Base-by-base conservation (phyloP, 2,888 invertebrate genomes). In the Drosophila lacicola region DNA sequence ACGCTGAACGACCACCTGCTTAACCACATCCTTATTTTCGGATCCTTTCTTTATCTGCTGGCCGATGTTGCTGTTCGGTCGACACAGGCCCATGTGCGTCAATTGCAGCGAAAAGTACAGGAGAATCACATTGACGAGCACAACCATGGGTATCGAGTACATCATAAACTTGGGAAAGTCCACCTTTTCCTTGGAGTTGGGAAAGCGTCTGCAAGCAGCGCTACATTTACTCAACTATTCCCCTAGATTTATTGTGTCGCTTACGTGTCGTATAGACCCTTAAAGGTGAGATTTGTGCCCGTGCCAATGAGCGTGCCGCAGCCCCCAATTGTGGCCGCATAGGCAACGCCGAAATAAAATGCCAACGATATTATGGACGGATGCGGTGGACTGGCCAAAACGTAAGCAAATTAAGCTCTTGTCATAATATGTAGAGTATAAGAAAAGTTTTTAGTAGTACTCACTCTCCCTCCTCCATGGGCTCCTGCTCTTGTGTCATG, bases 231-330 rank as follows among this genome's bases (percentile, higher is more conserved):
- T 29, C 9, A 9, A 29, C 17, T 41, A 29, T 53, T 13, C 2
- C 29, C 29, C 29, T 2, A 8, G 0, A 29, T 29, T 13, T n/a
- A 6, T 13, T 3, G 3, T 5, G 11, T 6, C 37, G 33, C 76
- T 55, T 71, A 91, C 96, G 93, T 93, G 82, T 96, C 95, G 76
- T 94, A 95, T 39, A 96, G 94, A 25, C 96, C 96, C 90, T 96
- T 96, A 89, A 96, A 95, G 0, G 96, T 96, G 19, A 97, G 94
- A 93, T 97, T 97, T 13, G 97, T 96, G 3, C 95, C 95, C 0
- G 95, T 95, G 4, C 96, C 96, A n/a, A 96, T 96, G 11, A 96
- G 92, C 0, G 96, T 96, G 0, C 96, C 96, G 78, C 95, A 95
- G 1, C 96, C 96, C 3, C 94, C 97, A 36, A 97, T 93, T 3